Evolutionary conservation across 2,113 vertebrate species (phyloP).

Genomic region (Chelonoidis abingdonii): DNA sequence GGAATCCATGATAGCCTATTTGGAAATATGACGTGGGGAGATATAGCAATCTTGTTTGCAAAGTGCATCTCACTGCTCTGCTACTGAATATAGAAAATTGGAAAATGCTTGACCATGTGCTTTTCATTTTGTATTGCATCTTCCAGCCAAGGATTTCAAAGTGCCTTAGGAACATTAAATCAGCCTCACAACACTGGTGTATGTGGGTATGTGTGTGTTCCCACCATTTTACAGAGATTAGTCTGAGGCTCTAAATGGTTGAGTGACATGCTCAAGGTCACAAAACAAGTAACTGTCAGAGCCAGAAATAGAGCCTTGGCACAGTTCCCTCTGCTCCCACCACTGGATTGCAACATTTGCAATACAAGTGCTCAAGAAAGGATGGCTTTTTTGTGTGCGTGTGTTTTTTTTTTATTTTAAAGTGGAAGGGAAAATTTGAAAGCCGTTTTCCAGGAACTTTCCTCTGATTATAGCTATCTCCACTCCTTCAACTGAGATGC

Average conservation of each 20-base stretch:
- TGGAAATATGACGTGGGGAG: not conserved
- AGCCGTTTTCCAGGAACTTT: not conserved
- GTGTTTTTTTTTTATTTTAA: not conserved
- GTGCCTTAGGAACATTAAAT: not conserved
- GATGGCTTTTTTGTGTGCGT: not conserved
- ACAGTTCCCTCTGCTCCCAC: not conserved
- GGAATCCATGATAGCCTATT: not conserved
- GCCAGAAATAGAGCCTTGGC: not conserved
- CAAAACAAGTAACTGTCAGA: not conserved
- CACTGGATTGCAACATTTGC: not conserved
- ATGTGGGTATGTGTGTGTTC: not conserved
- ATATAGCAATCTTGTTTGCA: not conserved
- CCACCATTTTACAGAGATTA: not conserved
- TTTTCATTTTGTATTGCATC: not conserved
- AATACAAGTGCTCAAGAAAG: not conserved
- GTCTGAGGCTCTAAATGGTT: not conserved
- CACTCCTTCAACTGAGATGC: not conserved
- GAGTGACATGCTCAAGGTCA: not conserved
- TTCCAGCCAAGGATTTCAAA: not conserved
- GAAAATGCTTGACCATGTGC: not conserved
- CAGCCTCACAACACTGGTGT: not conserved
- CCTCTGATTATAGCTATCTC: not conserved
- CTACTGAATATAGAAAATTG: not conserved
- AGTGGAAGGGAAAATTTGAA: not conserved
- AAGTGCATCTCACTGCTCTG: not conserved